phyloP scores from a whole-genome alignment of 2,113 vertebrate species.

The Struthidea cinerea region DNA sequence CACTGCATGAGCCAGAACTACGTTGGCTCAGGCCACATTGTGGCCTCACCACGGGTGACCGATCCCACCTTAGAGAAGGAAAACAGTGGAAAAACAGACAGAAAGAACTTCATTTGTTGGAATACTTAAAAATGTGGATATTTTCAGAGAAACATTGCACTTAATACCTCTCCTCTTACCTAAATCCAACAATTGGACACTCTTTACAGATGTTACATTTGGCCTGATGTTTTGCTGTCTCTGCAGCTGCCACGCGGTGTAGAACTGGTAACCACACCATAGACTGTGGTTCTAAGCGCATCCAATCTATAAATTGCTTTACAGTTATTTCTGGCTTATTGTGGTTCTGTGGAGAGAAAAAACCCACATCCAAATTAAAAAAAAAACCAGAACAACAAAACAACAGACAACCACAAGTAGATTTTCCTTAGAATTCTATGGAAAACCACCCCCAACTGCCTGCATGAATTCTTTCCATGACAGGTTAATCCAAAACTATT shows the following conservation, averaged over 20 bases:
- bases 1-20: not conserved
- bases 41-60: not conserved
- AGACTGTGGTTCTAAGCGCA: conserved; percentile 95
- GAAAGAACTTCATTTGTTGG: not conserved
- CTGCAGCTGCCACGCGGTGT: conserved; percentile 92
- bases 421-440: not conserved
- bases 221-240: conserved; percentile 97
- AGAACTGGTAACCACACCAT: conserved; percentile 98
- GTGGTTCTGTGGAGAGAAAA: conserved; percentile 80
- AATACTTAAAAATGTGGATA: not conserved
- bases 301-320: conserved; percentile 94
- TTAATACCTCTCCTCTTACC: conserved; percentile 68
- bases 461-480: not conserved
- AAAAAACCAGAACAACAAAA: not conserved
- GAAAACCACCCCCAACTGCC: not conserved
- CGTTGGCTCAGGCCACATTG: not conserved
- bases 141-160: not conserved
- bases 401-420: not conserved
- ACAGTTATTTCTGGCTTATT: conserved; percentile 93
- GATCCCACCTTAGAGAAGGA: not conserved
- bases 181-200: conserved; percentile 96
- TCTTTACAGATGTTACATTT: conserved; percentile 99
- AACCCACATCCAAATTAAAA: not conserved
- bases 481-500: not conserved
- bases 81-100: not conserved